Base-by-base conservation (phyloP, 2,797 vertebrate species). In the Erpetoichthys calabaricus region DNA sequence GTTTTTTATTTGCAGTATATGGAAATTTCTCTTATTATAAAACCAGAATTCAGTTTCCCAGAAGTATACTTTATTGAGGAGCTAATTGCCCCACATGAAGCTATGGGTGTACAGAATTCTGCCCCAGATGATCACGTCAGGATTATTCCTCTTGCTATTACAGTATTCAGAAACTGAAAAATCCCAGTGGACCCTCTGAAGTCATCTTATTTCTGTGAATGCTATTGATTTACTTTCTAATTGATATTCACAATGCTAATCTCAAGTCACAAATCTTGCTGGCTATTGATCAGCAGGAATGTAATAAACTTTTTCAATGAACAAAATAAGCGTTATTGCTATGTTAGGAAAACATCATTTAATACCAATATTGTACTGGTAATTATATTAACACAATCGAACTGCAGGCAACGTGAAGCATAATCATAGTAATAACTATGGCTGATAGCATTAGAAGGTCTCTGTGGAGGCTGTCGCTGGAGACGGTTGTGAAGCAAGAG, bases 241-340 rank as follows among this genome's bases (percentile, higher is more conserved):
- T 91, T 90, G 87, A 89, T 91, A 91, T 87, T 91, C 89, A 86
- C 82, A 87, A 87, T 89, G 87, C 86, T 93, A 93, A 95, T 91
- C 86, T 88, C 74, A 75, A 63, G 82, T 86, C 87, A 90, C 90
- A 91, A 91, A 91, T 90, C 85, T 85, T 78, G 83, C 77, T 80
- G 79, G 73, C 72, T 88, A 96, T 94, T 81, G 92, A 96, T 91
- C 85, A 79, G 73, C 75, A 59, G 77, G 88, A 63, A 88, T 87
- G 82, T 89, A 89, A 94, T 91, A 89, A 91, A 91, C 85, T 86
- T 86, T n/a, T 77, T 84, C 76, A 75, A 81, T 85, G 84, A 85
- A 89, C 86, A 86, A 84, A 88, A 89, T 88, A 87, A 89, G 82
- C 85, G 77, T 90, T 90, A 90, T 86, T 91, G 84, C 87, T 86